Evolutionary conservation across 1,140 invertebrate genomes (phyloP), one percentile per base, ranked within the genome.

Genomic region (Heliconius eleuchia): DNA sequence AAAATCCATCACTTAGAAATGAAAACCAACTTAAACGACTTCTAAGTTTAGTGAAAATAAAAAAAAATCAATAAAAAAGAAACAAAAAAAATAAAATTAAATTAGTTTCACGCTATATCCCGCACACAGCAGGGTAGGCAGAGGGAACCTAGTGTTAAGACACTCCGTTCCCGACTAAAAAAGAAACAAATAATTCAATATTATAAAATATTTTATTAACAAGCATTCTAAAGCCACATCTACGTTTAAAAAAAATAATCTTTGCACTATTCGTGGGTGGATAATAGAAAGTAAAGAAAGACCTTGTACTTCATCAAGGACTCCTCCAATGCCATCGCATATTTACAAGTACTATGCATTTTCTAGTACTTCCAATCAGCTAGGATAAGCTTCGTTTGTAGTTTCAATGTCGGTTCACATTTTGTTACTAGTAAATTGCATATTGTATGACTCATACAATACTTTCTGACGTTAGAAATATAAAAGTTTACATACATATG

Each of bases 21-120:
- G 55, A 73, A 74, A 66, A 82, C 87, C 89, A 88, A 75, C 72
- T 74, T 50, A 18, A 76, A 72, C 81, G 88, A 85, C 30, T 86
- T 82, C 76, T 82, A 66, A 79, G 39, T 42, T 74, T 71, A 66
- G 37, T 79, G 34, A 34, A 34, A 34, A 34, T 34, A 3, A 34
- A 34, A 34, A 34, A 34, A 34, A 34, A 34, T 3, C 2, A 37
- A 37, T 37, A 37, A 37, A 37, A 37, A 30, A 30, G 30, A 30
- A 30, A 30, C 2, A 30, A 1, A 1, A 30, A 30, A 30, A n/a
- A n/a, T 30, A 1, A 30, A 30, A 30, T 30, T 2, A 30, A 30
- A 30, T 30, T 2, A 30, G 2, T 2, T 30, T 30, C 30, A 30
- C 30, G 30, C 30, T 37, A 6, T 7, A 6, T 37, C 7, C 7